Evolutionary conservation across 2,113 vertebrate genomes (phyloP), one percentile per base, ranked within the genome.

Genomic region (Ondatra zibethicus): DNA sequence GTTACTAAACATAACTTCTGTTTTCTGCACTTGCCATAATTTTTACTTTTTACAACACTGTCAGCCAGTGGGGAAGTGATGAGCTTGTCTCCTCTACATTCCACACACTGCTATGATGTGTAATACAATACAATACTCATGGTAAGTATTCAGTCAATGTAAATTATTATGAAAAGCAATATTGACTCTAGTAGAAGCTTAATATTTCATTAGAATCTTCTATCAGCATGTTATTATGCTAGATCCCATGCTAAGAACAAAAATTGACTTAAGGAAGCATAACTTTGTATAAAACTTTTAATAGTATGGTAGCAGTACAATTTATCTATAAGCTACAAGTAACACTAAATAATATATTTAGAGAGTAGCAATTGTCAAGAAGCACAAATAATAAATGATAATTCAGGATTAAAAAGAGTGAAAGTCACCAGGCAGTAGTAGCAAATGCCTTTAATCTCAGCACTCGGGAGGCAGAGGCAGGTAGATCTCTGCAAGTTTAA

Each of bases 321-420:
- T 92, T 93, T 95, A 96, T 19, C 52, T 86, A 39, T 80, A 66
- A 77, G 77, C 76, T 89, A 17, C 39, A 91, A 92, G 73, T 97
- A 92, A 96, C 52, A 93, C 55, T 65, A 92, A 96, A 93, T 94
- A 95, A 86, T 82, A 88, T 94, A 88, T 91, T 97, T 94, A 78
- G 33, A 94, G 39, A 91, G 23, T 33, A 85, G 77, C 50, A 50
- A 68, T 89, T 97, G 78, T 96, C 89, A 91, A 97, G 58, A 80
- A 72, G 63, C 93, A 84, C 92, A 66, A 94, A 97, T 95, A 94
- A 94, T 61, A 91, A 96, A 96, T 95, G 66, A 78, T 96, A 95
- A 97, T 93, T 93, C 95, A 91, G 90, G 77, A 96, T 95, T 96
- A 93, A 81, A 86, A 93, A 89, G 36, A 92, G 31, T 88, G 50